Conservation (phyloP, 2,797 vertebrate species). For the Melanotaenia pygmaea region DNA sequence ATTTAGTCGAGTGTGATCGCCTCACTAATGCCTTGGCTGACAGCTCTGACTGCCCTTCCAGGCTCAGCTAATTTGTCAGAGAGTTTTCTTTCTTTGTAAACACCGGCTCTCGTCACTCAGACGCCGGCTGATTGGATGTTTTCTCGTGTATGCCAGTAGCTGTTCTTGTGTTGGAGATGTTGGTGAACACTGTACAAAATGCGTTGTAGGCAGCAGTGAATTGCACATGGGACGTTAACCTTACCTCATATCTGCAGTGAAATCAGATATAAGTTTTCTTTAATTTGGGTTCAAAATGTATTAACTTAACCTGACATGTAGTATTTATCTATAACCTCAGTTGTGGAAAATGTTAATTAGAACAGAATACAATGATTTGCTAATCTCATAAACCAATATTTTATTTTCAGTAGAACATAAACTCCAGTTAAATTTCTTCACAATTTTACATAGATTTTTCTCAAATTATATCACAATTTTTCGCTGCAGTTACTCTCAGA, state of each 20-base stretch:
- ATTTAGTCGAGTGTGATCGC: slow-evolving; percentile 52
- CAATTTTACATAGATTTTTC: not conserved
- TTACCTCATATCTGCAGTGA: not conserved
- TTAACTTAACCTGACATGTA: not conserved
- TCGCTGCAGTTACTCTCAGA: not conserved
- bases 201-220: not conserved
- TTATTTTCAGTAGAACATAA: too few relatives aligned
- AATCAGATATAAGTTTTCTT: not conserved
- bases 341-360: not conserved
- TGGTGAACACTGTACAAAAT: slow-evolving; percentile 6
- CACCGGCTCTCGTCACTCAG: slow-evolving; percentile 62
- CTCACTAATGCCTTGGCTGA: slow-evolving; percentile 72
- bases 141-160: slow-evolving; percentile 37
- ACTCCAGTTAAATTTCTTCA: too few relatives aligned
- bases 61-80: slow-evolving; percentile 66
- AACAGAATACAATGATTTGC: not conserved
- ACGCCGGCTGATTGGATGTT: slow-evolving; percentile 34
- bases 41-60: slow-evolving; percentile 69
- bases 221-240: not conserved
- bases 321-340: not conserved
- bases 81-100: slow-evolving; percentile 63
- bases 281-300: not conserved
- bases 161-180: slow-evolving; percentile 15
- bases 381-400: too few relatives aligned
- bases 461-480: not conserved